Conservation (phyloP, 2,888 invertebrate genomes). For the Ernsta delagoae region DNA sequence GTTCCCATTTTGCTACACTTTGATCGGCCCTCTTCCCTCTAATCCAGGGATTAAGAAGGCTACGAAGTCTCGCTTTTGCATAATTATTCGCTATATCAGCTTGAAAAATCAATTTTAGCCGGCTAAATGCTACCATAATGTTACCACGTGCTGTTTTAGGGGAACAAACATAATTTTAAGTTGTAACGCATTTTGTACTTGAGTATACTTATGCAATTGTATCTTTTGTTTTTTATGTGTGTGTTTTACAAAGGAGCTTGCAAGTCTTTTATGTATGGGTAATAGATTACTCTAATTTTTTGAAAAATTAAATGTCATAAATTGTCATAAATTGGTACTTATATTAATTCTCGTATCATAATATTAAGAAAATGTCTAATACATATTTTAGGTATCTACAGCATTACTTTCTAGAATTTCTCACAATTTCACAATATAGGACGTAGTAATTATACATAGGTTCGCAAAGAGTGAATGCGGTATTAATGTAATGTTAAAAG, state of each 20-base stretch:
- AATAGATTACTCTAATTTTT: no score
- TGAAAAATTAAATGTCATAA: no score
- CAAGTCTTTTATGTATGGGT: no score
- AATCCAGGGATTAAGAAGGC: conserved; percentile 70
- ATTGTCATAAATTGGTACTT: no score
- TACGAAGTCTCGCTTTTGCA: conserved; percentile 71
- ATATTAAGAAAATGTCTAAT: no score
- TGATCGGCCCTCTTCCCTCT: conserved; percentile 68
- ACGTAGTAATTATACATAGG: conserved; percentile 8
- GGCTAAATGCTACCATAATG: conserved; percentile 38
- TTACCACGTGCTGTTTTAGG: conserved; percentile 23
- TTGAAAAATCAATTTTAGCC: conserved; percentile 68
- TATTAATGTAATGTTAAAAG: conserved; percentile 7
- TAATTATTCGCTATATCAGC: conserved; percentile 75
- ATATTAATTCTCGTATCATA: no score
- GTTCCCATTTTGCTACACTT: conserved; percentile 64
- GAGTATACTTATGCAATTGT: no score
- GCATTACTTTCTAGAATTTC: conserved; percentile 10
- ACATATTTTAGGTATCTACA: background rate
- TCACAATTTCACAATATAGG: background rate
- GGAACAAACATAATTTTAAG: background rate
- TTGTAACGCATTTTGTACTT: no score
- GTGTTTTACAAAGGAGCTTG: no score
- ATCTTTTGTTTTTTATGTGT: no score
- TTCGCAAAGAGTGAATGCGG: conserved; percentile 4